These are phyloP conservation scores for Equus przewalskii DNA, from an alignment of 2,113 vertebrate genomes.

Conservation along the genomic window DNA sequence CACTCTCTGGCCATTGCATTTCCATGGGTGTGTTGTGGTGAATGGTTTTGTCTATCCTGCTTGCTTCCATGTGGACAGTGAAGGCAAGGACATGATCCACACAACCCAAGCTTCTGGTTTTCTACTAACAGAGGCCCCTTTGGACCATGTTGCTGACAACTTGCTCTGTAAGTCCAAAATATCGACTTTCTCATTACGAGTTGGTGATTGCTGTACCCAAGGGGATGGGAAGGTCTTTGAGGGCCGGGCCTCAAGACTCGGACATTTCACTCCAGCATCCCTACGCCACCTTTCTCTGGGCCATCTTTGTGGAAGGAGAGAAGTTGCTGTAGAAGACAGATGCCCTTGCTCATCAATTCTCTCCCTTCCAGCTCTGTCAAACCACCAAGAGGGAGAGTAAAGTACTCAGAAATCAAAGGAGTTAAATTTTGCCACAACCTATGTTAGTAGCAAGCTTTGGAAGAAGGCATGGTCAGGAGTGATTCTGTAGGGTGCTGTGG, in stretches of 20 bases:
- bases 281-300: not conserved
- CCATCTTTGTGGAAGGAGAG: not conserved
- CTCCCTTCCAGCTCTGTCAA: not conserved
- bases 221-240: not conserved
- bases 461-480: not conserved
- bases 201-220: not conserved
- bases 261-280: not conserved
- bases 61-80: not conserved
- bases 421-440: not conserved
- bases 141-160: not conserved
- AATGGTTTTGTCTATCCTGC: not conserved
- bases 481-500: not conserved
- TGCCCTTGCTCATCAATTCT: not conserved
- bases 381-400: not conserved
- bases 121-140: not conserved
- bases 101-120: not conserved
- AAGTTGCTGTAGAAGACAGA: not conserved
- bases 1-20: rapidly evolving
- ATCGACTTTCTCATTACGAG: not conserved
- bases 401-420: not conserved
- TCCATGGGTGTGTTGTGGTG: rapidly evolving
- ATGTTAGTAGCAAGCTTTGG: too few relatives aligned
- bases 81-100: not conserved
- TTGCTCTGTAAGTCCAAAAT: too few relatives aligned
- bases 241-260: not conserved